Evolutionary conservation across 2,888 invertebrate species (phyloP), one percentile per base, ranked within the genome.

Genomic region (Cryptocephalus moraei): DNA sequence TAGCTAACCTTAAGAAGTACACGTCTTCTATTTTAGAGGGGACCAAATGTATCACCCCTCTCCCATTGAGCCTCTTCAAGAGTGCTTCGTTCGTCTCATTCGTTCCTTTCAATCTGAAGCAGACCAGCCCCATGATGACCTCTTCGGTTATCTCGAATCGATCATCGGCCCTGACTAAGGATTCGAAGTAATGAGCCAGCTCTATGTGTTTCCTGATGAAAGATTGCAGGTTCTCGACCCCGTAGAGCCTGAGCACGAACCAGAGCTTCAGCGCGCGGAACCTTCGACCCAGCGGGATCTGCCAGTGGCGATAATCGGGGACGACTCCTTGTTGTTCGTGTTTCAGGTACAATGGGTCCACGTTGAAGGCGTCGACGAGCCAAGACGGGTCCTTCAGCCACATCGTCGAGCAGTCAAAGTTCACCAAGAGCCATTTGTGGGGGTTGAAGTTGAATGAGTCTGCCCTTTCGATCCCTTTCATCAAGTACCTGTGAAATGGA

Each of bases 391-490:
- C 82, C 62, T 89, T 91, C 4, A 91, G 74, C 97, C 97, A 99
- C 89, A 99, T 87, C 0, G 96, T 86, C 9, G 97, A 97, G 67
- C 97, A 99, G 71, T 99, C 99, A 62, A 97, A 99, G 70, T 94
- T 97, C n/a, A 97, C 92, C 56, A 97, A 71, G 81, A 99, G 75
- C 97, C 97, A 99, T 72, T 99, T 99, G 71, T 97, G 97, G 0
- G 99, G 97, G 68, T 99, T 99, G 66, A 97, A 95, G 71, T 97
- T 96, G 69, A 97, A 95, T 0, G 96, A 97, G 63, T 94, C 90
- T 0, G 93, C 95, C 49, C 81, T 79, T 70, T 99, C 88, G 8
- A 91, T 70, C 22, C 92, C 92, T 57, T 84, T 82, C 84, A 95
- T 88, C 22, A 92, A 73, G 63, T 91, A 82, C 39, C 94, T 84